Conservation (phyloP, 1,140 invertebrate genomes). For the Diprion similis region DNA sequence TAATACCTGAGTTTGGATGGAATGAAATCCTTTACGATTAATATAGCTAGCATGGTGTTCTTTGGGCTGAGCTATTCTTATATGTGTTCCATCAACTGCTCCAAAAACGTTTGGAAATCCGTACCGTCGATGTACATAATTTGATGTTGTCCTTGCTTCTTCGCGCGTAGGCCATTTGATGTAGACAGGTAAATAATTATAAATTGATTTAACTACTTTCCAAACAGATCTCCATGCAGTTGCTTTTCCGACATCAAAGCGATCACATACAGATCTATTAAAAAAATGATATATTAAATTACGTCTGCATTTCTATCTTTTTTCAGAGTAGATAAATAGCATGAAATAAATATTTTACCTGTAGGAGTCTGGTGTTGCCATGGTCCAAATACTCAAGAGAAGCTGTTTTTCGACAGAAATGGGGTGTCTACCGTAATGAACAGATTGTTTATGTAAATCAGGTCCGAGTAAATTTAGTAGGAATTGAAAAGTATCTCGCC, state of each 20-base stretch:
- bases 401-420: slow-evolving; percentile 4
- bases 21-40: slow-evolving; percentile 35
- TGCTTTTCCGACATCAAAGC: slow-evolving; percentile 10
- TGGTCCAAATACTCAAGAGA: neutral
- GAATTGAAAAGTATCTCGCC: no score
- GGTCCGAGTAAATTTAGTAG: no score
- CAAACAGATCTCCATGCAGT: slow-evolving; percentile 3
- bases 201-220: neutral
- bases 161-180: slow-evolving; percentile 21
- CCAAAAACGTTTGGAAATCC: slow-evolving; percentile 29
- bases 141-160: slow-evolving; percentile 2
- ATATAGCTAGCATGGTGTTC: slow-evolving; percentile 32
- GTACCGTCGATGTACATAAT: slow-evolving; percentile 10
- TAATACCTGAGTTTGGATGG: no score
- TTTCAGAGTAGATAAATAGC: no score
- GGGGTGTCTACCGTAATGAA: neutral
- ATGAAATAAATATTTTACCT: no score
- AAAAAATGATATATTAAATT: neutral
- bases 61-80: slow-evolving; percentile 35
- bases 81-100: slow-evolving; percentile 34
- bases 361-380: neutral
- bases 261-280: neutral
- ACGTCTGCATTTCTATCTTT: neutral
- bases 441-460: no score
- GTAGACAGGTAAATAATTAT: neutral